Conservation (phyloP, 2,113 vertebrate genomes). For the Oryzias woworae region DNA sequence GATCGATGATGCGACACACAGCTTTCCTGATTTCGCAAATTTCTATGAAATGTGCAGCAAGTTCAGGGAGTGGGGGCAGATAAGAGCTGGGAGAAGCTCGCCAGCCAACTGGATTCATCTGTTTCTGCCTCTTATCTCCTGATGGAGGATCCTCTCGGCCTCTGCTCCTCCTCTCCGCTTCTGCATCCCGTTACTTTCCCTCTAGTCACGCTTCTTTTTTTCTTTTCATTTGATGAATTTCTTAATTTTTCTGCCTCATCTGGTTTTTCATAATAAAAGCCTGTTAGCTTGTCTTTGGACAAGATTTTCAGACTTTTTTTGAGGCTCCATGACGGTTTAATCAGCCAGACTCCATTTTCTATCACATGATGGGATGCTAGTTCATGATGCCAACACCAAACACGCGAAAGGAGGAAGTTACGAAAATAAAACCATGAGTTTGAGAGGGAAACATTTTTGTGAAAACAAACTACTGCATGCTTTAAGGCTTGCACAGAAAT, state of each 20-base stretch:
- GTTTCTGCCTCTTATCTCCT: conserved; percentile 76
- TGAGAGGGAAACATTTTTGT: too few species aligned
- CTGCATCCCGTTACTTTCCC: conserved; percentile 18
- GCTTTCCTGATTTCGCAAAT: conserved; percentile 73
- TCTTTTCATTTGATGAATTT: conserved; percentile 14
- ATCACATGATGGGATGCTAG: too few species aligned
- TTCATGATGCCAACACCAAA: too few species aligned
- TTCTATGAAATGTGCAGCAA: conserved; percentile 71
- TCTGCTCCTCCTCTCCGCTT: not conserved
- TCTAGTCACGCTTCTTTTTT: conserved; percentile 6
- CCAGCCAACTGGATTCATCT: conserved; percentile 71
- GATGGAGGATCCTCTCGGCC: conserved; percentile 44
- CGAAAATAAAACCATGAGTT: too few species aligned
- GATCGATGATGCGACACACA: conserved; percentile 52
- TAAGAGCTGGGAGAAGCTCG: conserved; percentile 60
- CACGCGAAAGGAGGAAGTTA: too few species aligned
- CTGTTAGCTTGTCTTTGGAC: too few species aligned
- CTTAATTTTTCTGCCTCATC: not conserved
- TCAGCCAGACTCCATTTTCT: too few species aligned
- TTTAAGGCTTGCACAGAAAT: too few species aligned
- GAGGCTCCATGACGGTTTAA: too few species aligned
- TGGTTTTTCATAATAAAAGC: not conserved
- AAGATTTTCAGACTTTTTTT: too few species aligned
- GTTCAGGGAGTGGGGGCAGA: conserved; percentile 64
- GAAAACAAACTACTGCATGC: too few species aligned